Conservation (phyloP, 2,888 invertebrate species). For the Pheosia gnoma region DNA sequence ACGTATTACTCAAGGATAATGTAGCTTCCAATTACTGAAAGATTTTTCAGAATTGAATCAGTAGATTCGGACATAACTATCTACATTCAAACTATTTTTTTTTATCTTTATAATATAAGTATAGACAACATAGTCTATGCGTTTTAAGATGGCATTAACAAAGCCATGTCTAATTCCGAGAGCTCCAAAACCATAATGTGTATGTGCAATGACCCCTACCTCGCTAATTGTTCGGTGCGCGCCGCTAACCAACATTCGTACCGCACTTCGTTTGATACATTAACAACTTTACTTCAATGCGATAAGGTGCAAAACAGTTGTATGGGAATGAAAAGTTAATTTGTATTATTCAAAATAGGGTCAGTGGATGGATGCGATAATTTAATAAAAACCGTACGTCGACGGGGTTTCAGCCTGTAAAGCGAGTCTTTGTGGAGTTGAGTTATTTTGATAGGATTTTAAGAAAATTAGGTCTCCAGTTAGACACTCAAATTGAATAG, state of each 20-base stretch:
- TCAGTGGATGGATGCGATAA: conserved; percentile 61
- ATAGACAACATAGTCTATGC: no score
- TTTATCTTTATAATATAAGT: no score
- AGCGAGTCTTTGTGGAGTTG: no score
- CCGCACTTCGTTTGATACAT: conserved; percentile 7
- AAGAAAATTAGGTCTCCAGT: no score
- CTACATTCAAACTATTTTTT: no score
- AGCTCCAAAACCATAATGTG: conserved; percentile 26
- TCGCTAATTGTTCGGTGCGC: conserved; percentile 31
- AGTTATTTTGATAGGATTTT: no score
- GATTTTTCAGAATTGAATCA: no score
- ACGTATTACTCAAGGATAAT: no score
- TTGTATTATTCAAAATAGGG: conserved; percentile 43
- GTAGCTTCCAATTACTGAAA: no score
- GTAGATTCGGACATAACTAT: no score
- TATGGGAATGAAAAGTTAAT: conserved; percentile 1
- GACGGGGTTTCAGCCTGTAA: neutral
- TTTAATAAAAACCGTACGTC: conserved; percentile 57
- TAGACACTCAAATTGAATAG: no score
- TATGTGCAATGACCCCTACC: conserved; percentile 43
- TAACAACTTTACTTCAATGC: conserved; percentile 21
- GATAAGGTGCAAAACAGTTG: conserved; percentile 15
- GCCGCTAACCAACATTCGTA: conserved; percentile 13
- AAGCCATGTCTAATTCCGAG: conserved; percentile 25
- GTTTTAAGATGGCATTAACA: no score